Conservation (phyloP, 2,113 vertebrate genomes). For the Proteles cristata region DNA sequence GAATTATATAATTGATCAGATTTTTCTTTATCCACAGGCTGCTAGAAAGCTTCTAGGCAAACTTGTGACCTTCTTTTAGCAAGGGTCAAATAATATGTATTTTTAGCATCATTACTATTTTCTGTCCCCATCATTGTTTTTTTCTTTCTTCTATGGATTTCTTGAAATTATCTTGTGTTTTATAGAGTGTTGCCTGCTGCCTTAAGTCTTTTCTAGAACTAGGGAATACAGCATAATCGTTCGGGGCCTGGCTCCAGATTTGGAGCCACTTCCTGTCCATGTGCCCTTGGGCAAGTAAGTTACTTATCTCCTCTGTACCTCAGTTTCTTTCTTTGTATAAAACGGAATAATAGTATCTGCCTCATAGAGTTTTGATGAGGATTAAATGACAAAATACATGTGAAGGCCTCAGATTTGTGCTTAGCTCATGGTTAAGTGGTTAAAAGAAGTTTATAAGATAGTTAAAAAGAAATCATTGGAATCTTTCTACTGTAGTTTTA, state of each 20-base stretch:
- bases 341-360: neutral
- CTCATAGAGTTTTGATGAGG: neutral
- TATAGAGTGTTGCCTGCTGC: neutral
- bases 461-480: neutral
- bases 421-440: neutral
- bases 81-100: neutral
- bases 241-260: neutral
- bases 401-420: neutral
- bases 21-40: neutral
- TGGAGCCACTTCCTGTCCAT: neutral
- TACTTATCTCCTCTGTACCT: neutral
- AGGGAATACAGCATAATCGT: neutral
- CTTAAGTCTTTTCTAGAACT: neutral
- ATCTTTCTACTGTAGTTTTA: neutral
- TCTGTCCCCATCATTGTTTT: neutral
- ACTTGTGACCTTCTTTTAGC: neutral
- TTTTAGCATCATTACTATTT: neutral
- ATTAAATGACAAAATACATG: neutral
- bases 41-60: neutral
- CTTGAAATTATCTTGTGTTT: neutral
- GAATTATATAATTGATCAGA: neutral
- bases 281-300: neutral
- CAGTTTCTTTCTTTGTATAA: neutral
- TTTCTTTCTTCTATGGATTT: neutral
- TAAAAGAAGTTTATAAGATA: neutral